Base-by-base conservation (phyloP, 2,113 vertebrate species). In the Syngnathus typhle region DNA sequence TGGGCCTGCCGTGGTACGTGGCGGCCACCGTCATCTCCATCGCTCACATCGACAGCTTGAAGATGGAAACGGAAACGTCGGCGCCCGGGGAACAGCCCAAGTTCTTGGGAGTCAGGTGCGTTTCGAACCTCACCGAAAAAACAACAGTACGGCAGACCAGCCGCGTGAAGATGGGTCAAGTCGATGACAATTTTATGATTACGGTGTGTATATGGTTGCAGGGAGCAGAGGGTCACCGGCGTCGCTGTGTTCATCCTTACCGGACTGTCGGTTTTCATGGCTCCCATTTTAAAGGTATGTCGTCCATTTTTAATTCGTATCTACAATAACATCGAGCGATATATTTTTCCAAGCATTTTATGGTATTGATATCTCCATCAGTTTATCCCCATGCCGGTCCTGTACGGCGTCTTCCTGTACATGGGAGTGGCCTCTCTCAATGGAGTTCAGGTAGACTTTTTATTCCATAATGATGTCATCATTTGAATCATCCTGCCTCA, bases 11-110 rank as follows among this genome's bases (percentile, higher is more conserved):
- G 0, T 99, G 97, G 97, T 99, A 99, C 0, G 97, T 99, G 41
- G 97, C 97, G 5, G 97, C 97, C 41, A 99, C 97, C 0, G 97
- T 99, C 19, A 98, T 99, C 87, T 99, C 97, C 70, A 99, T 99
- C 0, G 97, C 97, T 49, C 97, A 99, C 84, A 98, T 99, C 0
- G 97, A 99, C 93, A 98, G 95, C 82, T 85, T 99, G 86, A 99
- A 98, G 91, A 99, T 99, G 97, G 97, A 99, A 78, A 99, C 97
- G 0, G 95, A 98, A 73, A 99, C 97, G 0, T 98, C 96, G 1
- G 97, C 97, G 13, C 97, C 97, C 0, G 97, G 97, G 67, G 97
- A 99, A 19, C 95, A 97, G 76, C 97, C 97, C 0, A 99, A 98
- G 85, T 99, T 99, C 82, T 84, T 99, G 76, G 97, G 97, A 66